phyloP scores from a whole-genome alignment of 1,140 invertebrate genomes.

The Delia radicum region DNA sequence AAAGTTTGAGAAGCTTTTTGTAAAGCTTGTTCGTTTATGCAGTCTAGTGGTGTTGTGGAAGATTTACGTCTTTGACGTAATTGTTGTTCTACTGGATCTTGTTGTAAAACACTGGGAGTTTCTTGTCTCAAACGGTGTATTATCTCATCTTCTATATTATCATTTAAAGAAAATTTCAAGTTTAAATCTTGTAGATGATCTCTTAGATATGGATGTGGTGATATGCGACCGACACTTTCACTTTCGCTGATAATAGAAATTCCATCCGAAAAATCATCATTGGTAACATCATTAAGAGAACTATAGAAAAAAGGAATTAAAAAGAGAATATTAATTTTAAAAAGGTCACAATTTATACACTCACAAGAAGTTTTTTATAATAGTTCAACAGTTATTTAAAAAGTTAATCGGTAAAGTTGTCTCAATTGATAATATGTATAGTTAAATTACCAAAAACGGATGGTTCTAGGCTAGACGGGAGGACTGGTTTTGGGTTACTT shows the following conservation, averaged over 20 bases:
- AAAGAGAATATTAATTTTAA: neutral
- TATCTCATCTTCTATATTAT: conserved; percentile 21
- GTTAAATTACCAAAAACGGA: too few species aligned
- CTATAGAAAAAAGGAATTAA: conserved; percentile 12
- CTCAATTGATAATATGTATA: too few species aligned
- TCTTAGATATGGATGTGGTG: conserved; percentile 43
- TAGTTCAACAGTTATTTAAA: too few species aligned
- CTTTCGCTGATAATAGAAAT: conserved; percentile 53
- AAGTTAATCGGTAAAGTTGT: too few species aligned
- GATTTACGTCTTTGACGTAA: conserved; percentile 14
- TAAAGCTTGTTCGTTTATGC: neutral
- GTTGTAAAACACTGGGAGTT: neutral
- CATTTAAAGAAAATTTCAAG: conserved; percentile 26
- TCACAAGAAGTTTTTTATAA: too few species aligned
- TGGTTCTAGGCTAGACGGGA: too few species aligned
- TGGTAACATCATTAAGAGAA: conserved; percentile 27
- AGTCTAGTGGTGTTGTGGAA: neutral
- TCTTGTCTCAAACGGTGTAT: neutral
- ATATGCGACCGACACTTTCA: conserved; percentile 46
- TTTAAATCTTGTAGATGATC: conserved; percentile 38
- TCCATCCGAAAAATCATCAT: conserved; percentile 50
- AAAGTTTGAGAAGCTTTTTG: neutral
- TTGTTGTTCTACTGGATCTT: neutral
- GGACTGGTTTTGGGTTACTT: too few species aligned
- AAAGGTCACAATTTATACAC: too few species aligned